Base-by-base conservation (phyloP, 2,113 vertebrate genomes). In the Todiramphus saurophagus region DNA sequence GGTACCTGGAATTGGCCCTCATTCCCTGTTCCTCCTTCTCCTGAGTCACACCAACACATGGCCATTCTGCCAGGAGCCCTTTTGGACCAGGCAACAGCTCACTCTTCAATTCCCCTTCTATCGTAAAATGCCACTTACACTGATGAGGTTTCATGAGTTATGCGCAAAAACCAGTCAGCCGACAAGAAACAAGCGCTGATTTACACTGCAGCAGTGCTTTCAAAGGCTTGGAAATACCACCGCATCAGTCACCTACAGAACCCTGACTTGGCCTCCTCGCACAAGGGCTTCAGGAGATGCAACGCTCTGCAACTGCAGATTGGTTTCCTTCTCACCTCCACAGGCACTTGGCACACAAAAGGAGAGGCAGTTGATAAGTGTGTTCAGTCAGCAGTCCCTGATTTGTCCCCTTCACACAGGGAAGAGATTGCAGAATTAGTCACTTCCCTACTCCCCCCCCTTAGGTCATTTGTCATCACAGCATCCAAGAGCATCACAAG, bases 41-140 rank as follows among this genome's bases (percentile, higher is more conserved):
- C 91, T 33, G 39, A 77, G 73, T 48, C 6, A 0, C 4, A 44
- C 35, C n/a, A 44, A 50, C 2, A 3, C 0, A 0, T 13, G 33
- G 28, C 72, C 51, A 16, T 13, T 30, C 11, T 0, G 1, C 16
- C 43, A 73, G 58, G 13, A 87, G 8, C n/a, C n/a, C 50, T 67
- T 48, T 2, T 7, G 41, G 68, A 46, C 35, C 58, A 23, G 60
- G 25, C 23, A 66, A 39, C 13, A 53, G 56, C 46, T 83, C 53
- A 43, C 14, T 58, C 48, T 44, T 43, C 1, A 6, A 11, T 8
- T 72, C n/a, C 24, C 4, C 24, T 75, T 78, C 78, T 60, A 17
- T 10, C 2, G 5, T 50, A 20, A 50, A 50, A 23, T 50, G 48
- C 48, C 48, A 83, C 43, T 31, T 44, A 62, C 31, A 28, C 28